phyloP scores from a whole-genome alignment of 2,113 vertebrate genomes.

The Brienomyrus brachyistius region DNA sequence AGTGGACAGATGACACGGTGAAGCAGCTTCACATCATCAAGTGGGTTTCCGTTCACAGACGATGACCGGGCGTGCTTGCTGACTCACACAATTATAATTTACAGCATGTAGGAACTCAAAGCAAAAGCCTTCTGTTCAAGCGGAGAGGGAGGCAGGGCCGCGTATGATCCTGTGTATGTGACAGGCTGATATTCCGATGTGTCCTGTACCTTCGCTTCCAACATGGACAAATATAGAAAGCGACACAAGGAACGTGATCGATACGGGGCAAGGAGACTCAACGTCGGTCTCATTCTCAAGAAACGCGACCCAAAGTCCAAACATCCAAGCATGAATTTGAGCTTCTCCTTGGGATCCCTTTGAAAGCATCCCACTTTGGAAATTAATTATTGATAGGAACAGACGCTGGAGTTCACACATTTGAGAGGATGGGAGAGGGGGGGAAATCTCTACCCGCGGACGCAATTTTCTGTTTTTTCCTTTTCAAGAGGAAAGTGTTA shows the following conservation, averaged over 20 bases:
- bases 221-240: background rate
- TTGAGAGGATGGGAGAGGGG: background rate
- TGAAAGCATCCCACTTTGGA: slow-evolving; percentile 11
- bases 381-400: slow-evolving; percentile 18
- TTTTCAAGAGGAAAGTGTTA: background rate
- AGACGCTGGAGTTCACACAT: background rate
- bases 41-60: background rate
- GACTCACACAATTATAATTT: background rate
- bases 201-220: background rate
- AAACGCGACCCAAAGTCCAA: background rate
- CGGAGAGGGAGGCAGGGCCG: background rate
- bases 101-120: background rate
- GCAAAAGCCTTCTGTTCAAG: background rate
- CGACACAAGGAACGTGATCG: background rate
- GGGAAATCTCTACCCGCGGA: background rate
- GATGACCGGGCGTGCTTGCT: background rate
- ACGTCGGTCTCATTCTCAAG: background rate
- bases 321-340: background rate
- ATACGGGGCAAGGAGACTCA: background rate
- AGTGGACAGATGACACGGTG: background rate
- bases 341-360: slow-evolving; percentile 19
- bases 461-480: background rate
- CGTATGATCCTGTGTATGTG: background rate
- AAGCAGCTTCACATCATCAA: background rate
- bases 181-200: background rate